phyloP scores from a whole-genome alignment of 2,113 vertebrate genomes.

The Artemisiospiza belli region DNA sequence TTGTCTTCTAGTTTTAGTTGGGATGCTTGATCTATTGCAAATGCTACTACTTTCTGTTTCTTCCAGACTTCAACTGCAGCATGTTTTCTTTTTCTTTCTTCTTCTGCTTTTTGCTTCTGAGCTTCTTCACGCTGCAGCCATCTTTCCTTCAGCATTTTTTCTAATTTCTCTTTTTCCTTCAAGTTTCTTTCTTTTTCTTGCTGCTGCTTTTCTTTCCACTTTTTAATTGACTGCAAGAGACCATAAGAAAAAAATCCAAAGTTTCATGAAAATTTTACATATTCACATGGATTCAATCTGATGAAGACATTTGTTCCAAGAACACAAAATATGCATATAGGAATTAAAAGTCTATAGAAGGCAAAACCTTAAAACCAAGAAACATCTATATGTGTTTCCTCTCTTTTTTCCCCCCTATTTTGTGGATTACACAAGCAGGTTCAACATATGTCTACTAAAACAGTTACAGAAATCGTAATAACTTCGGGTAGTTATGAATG shows the following conservation, averaged over 20 bases:
- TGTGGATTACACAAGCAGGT: not conserved
- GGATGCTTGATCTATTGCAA: slow-evolving; percentile 72
- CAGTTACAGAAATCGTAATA: not conserved
- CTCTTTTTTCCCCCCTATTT: not conserved
- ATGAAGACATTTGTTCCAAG: not conserved
- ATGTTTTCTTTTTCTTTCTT: slow-evolving; percentile 74
- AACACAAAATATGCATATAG: not conserved
- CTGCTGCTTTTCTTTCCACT: slow-evolving; percentile 83
- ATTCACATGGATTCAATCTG: not conserved
- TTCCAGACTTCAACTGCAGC: slow-evolving; percentile 79
- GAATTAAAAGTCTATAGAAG: not conserved
- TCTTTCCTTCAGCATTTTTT: slow-evolving; percentile 46
- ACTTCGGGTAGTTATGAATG: not conserved
- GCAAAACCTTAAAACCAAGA: not conserved
- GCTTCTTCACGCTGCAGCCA: slow-evolving; percentile 45
- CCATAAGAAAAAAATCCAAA: not conserved
- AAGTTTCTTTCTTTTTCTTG: slow-evolving; percentile 71
- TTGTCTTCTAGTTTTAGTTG: slow-evolving; percentile 71
- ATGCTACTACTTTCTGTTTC: slow-evolving; percentile 73
- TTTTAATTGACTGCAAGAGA: slow-evolving; percentile 82
- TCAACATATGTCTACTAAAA: not conserved
- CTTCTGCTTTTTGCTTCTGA: slow-evolving; percentile 72
- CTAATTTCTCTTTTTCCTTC: slow-evolving; percentile 74
- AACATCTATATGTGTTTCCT: not conserved
- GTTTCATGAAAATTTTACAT: not conserved